Conservation (phyloP, 2,113 vertebrate genomes). For the Ailurus styani region DNA sequence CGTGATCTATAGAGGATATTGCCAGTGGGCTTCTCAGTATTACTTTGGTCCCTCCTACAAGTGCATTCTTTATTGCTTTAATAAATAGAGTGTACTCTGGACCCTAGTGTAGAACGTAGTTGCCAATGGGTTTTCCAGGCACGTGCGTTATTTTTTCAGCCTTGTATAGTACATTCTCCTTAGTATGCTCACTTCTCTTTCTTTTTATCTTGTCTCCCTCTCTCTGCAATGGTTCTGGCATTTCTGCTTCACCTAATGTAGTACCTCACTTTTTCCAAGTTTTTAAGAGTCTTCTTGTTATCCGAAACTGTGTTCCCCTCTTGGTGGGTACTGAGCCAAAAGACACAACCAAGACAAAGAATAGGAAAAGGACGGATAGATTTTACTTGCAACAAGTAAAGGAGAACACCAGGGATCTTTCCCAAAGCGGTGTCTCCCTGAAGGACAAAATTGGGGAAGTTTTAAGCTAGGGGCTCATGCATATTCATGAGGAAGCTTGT, state of each 20-base stretch:
- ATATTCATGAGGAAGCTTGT: neutral
- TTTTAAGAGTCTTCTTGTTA: neutral
- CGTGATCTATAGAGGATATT: neutral
- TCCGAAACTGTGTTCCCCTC: neutral
- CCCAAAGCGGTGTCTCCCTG: neutral
- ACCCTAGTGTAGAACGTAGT: neutral
- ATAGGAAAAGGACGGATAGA: neutral
- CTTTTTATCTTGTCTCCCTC: neutral
- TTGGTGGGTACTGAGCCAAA: neutral
- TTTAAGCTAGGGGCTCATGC: neutral
- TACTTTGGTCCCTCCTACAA: neutral
- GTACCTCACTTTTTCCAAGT: neutral
- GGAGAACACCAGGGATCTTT: neutral
- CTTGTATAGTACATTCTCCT: too few relatives aligned
- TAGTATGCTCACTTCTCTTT: neutral
- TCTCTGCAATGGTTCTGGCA: neutral
- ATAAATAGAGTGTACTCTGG: neutral
- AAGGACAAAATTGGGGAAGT: neutral
- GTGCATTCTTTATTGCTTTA: neutral
- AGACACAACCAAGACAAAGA: neutral
- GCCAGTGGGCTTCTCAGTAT: neutral
- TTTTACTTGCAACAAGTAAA: neutral
- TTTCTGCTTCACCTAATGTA: neutral
- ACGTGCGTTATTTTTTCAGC: neutral
- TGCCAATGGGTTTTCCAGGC: neutral